Percentiles rank a stretch among this genome's conserved stretches.
phyloP scores from a whole-genome alignment of 2,113 vertebrate genomes.

The Petroica traversi region DNA sequence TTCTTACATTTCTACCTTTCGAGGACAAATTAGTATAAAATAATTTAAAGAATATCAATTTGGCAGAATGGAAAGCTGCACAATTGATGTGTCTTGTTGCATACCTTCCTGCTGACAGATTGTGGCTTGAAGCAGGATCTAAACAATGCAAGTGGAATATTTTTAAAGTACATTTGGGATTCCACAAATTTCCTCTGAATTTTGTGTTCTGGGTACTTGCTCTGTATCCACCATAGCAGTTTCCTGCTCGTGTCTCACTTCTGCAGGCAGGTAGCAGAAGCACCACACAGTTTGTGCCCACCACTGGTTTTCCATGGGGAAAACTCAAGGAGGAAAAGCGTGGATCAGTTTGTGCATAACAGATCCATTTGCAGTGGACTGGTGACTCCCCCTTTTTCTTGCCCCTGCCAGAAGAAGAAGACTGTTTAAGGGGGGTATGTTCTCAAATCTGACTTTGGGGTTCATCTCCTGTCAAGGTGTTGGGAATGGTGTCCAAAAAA shows the following conservation, averaged over 20 bases:
- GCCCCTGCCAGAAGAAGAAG: not conserved
- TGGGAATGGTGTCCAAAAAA: not conserved
- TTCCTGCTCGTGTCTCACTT: not conserved
- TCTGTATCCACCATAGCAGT: not conserved
- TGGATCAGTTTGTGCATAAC: not conserved
- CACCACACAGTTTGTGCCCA: not conserved
- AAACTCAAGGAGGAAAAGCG: not conserved
- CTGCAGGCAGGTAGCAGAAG: not conserved
- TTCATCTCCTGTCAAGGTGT: not conserved
- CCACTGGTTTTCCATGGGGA: not conserved
- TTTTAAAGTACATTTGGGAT: not conserved
- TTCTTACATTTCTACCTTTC: not conserved
- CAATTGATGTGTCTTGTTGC: not conserved
- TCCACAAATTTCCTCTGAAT: not conserved
- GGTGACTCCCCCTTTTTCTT: not conserved
- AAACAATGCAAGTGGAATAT: accelerated
- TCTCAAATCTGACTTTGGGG: not conserved
- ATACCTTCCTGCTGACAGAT: not conserved
- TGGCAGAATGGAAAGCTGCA: not conserved
- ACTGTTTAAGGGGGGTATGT: accelerated
- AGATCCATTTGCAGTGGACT: not conserved
- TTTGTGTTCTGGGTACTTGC: not conserved
- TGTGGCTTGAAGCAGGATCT: not conserved
- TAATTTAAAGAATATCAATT: not conserved
- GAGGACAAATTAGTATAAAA: not conserved